phyloP scores from a whole-genome alignment of 2,113 vertebrate species.

The Mastomys coucha region DNA sequence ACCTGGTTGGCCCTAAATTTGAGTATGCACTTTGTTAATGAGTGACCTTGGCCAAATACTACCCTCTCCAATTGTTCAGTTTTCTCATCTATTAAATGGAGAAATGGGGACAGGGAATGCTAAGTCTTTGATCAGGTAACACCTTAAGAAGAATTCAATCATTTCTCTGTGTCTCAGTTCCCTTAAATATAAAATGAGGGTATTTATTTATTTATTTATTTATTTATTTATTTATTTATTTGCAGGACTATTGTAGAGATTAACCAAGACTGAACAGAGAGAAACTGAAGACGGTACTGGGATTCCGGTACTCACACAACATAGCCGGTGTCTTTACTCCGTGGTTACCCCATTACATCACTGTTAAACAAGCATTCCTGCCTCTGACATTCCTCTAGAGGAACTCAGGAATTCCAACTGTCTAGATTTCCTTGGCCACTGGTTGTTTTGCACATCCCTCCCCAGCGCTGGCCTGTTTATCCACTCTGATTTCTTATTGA shows the following conservation, averaged over 20 bases:
- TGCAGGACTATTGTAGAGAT: background rate
- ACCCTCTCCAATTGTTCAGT: background rate
- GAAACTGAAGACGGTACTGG: background rate
- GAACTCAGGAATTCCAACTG: background rate
- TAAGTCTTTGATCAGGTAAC: background rate
- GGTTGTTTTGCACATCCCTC: background rate
- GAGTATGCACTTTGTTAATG: background rate
- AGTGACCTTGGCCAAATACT: background rate
- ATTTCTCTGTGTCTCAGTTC: background rate
- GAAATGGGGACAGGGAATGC: background rate
- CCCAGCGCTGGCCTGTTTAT: constrained; percentile 47
- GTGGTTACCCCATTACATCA: background rate
- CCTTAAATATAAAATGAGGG: background rate
- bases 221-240: no score
- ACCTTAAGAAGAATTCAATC: background rate
- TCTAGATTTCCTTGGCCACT: constrained; percentile 8
- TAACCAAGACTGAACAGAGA: background rate
- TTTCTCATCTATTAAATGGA: background rate
- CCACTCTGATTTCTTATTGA: constrained; percentile 71
- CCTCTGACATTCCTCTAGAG: background rate
- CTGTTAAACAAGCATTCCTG: background rate
- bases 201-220: no score
- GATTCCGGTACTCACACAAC: background rate
- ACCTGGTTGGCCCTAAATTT: background rate
- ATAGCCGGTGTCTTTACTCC: background rate